These are phyloP conservation scores for Todiramphus saurophagus DNA, from an alignment of 2,113 vertebrate species.

Conservation along the genomic window DNA sequence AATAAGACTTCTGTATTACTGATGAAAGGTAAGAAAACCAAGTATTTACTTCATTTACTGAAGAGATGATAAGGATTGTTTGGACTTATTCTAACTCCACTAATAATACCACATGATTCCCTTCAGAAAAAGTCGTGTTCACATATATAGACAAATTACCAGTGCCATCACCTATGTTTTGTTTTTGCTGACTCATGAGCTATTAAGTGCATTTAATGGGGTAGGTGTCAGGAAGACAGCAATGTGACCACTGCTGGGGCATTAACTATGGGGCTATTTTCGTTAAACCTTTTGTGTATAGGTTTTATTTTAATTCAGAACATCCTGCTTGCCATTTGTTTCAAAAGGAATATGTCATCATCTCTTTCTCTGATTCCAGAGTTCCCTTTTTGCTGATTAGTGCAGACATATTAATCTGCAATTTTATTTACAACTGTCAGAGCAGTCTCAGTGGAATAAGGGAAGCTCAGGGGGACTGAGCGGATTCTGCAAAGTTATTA, in stretches of 20 bases:
- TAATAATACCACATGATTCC: background rate
- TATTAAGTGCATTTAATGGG: background rate
- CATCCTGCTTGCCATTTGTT: background rate
- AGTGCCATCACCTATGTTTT: background rate
- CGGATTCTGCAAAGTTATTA: background rate
- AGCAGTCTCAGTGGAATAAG: background rate
- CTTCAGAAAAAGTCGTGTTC: background rate
- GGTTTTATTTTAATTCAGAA: background rate
- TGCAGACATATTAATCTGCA: background rate
- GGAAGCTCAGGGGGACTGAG: background rate
- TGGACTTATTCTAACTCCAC: background rate
- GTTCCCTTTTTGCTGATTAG: background rate
- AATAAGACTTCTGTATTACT: background rate
- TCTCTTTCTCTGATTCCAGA: background rate
- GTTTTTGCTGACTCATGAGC: slow-evolving; percentile 14
- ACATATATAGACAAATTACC: background rate
- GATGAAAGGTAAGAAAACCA: background rate
- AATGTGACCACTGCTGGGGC: background rate
- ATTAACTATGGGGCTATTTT: background rate
- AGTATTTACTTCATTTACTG: background rate
- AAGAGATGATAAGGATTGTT: background rate
- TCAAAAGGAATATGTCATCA: background rate
- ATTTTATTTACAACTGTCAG: slow-evolving; percentile 3
- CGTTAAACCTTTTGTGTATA: background rate
- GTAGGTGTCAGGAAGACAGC: background rate